Conservation (phyloP, 2,797 vertebrate species). For the Simalia tracyae region DNA sequence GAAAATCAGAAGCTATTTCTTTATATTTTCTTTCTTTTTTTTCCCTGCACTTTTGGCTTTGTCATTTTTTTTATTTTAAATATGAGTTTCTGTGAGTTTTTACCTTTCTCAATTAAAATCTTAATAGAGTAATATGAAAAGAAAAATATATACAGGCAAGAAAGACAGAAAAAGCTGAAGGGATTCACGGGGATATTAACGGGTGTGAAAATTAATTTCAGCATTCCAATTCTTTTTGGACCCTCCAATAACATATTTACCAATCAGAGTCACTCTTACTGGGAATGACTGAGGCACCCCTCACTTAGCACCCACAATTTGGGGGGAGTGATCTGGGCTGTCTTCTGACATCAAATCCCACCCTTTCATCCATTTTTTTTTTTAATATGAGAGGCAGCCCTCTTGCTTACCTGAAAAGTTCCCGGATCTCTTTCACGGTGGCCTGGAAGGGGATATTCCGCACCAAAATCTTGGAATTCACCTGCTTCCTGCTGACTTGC, state of each 20-base stretch:
- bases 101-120: no score
- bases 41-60: no score
- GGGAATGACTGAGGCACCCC: no score
- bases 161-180: not conserved
- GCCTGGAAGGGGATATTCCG: conserved; percentile 97
- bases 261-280: not conserved
- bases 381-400: not conserved
- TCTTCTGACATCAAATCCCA: no score
- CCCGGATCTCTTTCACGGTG: conserved; percentile 83
- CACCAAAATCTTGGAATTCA: conserved; percentile 91
- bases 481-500: conserved; percentile 85
- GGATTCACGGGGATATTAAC: conserved; percentile 4
- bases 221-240: conserved; percentile 5
- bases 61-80: no score
- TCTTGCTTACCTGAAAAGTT: conserved; percentile 89
- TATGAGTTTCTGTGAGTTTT: no score
- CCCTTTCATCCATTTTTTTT: not conserved
- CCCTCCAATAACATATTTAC: conserved; percentile 28
- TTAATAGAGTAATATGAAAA: no score
- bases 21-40: no score
- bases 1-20: no score
- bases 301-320: no score
- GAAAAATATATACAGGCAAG: not conserved
- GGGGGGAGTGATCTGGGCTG: no score
- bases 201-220: conserved; percentile 22